Conservation (phyloP, 2,888 invertebrate species). For the Pocota personata region DNA sequence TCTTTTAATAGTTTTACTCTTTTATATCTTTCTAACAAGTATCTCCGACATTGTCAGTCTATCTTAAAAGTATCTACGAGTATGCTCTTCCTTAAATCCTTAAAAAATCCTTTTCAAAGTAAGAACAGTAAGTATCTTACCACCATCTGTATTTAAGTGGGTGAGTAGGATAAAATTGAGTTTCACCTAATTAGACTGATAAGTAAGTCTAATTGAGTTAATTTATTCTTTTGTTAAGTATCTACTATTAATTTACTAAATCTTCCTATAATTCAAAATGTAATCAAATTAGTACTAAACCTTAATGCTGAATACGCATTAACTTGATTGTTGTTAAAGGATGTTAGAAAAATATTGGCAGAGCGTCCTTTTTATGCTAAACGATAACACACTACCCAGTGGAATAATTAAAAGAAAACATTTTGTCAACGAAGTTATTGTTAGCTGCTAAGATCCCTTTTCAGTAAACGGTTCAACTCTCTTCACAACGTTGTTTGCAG, state of each 20-base stretch:
- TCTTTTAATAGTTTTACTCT: too few relatives aligned
- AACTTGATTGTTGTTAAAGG: not conserved
- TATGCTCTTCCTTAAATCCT: not conserved
- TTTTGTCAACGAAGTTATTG: not conserved
- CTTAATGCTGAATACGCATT: not conserved
- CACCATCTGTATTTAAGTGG: not conserved
- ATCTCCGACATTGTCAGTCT: too few relatives aligned
- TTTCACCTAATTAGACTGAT: not conserved
- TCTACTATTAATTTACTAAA: not conserved
- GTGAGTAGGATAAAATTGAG: not conserved
- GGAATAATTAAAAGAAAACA: constrained; percentile 14
- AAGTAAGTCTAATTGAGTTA: not conserved
- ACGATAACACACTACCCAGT: not conserved
- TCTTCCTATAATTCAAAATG: not conserved
- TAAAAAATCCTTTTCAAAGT: not conserved
- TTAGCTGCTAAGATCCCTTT: not conserved
- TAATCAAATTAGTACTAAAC: not conserved
- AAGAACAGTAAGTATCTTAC: not conserved
- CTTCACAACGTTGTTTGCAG: not conserved
- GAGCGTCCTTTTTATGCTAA: not conserved
- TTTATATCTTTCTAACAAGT: too few relatives aligned
- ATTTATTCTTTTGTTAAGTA: not conserved
- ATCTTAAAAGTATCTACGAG: too few relatives aligned
- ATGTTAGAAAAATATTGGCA: not conserved
- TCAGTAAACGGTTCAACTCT: not conserved